These are phyloP conservation scores for Dolichallabes microphthalmus DNA, from an alignment of 2,113 vertebrate genomes.

Conservation along the genomic window DNA sequence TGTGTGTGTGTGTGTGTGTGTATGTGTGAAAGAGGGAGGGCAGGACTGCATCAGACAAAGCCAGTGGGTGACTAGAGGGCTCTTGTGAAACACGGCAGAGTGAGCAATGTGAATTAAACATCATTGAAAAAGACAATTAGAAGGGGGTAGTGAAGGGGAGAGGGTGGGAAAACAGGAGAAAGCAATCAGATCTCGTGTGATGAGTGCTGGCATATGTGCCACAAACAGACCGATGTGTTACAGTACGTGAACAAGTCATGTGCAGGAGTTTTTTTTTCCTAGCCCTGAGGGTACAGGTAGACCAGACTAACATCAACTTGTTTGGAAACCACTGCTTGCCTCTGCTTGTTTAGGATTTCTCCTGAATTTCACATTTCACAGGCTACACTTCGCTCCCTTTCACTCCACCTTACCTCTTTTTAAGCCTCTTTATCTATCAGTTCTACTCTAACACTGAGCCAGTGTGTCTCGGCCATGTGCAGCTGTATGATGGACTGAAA, in stretches of 20 bases:
- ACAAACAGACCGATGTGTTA: background rate
- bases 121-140: constrained; percentile 31
- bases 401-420: constrained; percentile 53
- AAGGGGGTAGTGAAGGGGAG: background rate
- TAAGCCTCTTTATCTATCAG: constrained; percentile 36
- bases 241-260: background rate
- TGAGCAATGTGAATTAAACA: constrained; percentile 38
- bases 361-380: constrained; percentile 11
- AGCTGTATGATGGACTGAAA: constrained; percentile 75
- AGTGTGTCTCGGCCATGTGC: constrained; percentile 71
- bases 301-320: background rate
- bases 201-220: background rate
- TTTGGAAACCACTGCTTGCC: constrained; percentile 16
- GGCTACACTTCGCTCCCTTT: constrained; percentile 44
- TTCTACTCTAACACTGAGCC: constrained; percentile 65
- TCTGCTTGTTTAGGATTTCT: constrained; percentile 27
- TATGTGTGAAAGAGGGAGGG: constrained; percentile 56
- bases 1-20: constrained; percentile 39
- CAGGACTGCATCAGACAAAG: constrained; percentile 43
- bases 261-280: background rate
- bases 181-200: background rate
- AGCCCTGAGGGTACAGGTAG: constrained; percentile 27
- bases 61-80: constrained; percentile 25
- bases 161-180: background rate
- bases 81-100: constrained; percentile 37